Conservation (phyloP, 2,797 vertebrate genomes). For the Lemur catta region DNA sequence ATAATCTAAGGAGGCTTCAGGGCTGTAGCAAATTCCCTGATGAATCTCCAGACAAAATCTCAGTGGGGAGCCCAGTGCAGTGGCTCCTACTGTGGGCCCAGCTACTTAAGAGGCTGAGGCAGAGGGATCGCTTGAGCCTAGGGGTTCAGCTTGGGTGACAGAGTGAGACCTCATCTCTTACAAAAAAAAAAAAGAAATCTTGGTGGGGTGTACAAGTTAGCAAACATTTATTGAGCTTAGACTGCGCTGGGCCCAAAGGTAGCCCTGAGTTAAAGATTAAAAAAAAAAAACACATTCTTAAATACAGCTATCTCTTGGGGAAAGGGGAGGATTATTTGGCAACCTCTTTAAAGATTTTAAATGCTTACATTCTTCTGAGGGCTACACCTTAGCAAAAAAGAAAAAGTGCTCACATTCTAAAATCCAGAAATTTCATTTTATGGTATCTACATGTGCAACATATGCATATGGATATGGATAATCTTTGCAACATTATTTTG, state of each 20-base stretch:
- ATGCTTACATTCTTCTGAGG: not conserved
- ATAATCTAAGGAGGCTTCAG: not conserved
- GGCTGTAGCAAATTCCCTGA: not conserved
- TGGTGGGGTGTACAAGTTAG: not conserved
- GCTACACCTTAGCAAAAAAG: not conserved
- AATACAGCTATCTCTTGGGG: not conserved
- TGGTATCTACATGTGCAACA: not conserved
- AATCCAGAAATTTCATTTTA: not conserved
- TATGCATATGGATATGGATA: not conserved
- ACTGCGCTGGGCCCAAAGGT: not conserved
- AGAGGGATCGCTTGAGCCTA: not conserved
- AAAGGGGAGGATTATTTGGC: not conserved
- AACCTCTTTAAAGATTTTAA: not conserved
- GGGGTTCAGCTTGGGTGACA: not conserved
- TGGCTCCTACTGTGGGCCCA: not conserved
- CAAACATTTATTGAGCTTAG: not conserved
- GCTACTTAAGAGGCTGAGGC: not conserved
- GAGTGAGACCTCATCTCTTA: not conserved
- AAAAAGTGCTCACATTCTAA: not conserved
- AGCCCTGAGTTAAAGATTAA: not conserved
- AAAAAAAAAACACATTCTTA: not conserved
- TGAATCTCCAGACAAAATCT: not conserved
- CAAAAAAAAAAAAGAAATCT: not conserved
- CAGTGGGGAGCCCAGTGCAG: not conserved
- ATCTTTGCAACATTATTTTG: not conserved